These are phyloP conservation scores for Hirtodrosophila histrioides DNA, from an alignment of 2,888 invertebrate genomes.

Conservation along the genomic window DNA sequence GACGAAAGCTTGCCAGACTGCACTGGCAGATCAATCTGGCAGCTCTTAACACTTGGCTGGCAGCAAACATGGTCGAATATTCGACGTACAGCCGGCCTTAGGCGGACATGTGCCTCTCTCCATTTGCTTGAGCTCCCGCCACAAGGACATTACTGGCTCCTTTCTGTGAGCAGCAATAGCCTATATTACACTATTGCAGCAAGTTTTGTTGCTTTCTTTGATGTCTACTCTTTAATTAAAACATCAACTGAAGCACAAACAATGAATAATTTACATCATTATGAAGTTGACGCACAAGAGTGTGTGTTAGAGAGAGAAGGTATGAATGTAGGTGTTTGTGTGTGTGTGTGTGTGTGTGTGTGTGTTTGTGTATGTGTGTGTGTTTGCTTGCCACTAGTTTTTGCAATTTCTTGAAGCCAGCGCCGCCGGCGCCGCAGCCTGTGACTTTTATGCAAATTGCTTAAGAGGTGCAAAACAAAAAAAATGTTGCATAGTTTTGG, in stretches of 20 bases:
- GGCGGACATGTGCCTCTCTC: no score
- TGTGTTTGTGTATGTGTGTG: background rate
- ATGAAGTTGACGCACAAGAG: constrained; percentile 42
- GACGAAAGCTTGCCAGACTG: no score
- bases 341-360: background rate
- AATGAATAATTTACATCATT: constrained; percentile 77
- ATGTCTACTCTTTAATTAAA: constrained; percentile 68
- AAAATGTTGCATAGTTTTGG: constrained; percentile 65
- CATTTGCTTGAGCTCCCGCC: no score
- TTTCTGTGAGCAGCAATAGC: background rate
- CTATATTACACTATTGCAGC: constrained; percentile 22
- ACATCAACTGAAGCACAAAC: constrained; percentile 75
- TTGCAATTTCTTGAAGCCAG: constrained; percentile 35
- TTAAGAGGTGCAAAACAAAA: constrained; percentile 44
- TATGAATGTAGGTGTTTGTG: background rate
- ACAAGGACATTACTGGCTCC: no score
- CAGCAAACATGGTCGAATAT: no score
- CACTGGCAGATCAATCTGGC: no score
- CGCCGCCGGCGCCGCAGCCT: constrained; percentile 8
- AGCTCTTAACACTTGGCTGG: no score
- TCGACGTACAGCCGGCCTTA: no score
- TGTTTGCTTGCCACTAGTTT: constrained; percentile 18
- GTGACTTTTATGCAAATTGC: constrained; percentile 66
- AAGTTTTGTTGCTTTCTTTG: constrained; percentile 32
- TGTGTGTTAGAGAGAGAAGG: background rate